phyloP scores from a whole-genome alignment of 2,113 vertebrate species.

The Terrapene triunguis region DNA sequence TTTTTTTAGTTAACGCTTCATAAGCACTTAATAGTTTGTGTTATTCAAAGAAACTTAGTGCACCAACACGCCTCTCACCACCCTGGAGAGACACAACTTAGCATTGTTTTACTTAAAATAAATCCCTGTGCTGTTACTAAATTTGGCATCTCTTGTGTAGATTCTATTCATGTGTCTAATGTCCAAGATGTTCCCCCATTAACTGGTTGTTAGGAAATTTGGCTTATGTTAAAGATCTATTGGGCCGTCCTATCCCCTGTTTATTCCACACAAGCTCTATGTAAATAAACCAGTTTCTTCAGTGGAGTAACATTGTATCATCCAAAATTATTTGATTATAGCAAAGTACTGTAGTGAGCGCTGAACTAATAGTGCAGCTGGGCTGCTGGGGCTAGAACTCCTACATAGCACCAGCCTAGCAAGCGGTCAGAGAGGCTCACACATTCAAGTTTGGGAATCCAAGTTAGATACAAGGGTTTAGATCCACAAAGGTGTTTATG shows the following conservation, averaged over 20 bases:
- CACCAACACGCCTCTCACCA: background rate
- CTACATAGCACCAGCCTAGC: background rate
- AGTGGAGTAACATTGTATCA: slow-evolving; percentile 1
- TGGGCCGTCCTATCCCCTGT: background rate
- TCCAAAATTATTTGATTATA: background rate
- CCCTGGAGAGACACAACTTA: background rate
- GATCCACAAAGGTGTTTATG: background rate
- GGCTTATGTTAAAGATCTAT: slow-evolving; percentile 10
- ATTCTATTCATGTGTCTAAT: slow-evolving; percentile 74
- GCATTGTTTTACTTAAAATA: slow-evolving; percentile 63
- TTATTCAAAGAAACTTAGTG: background rate
- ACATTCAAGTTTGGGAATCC: background rate
- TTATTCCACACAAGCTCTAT: background rate
- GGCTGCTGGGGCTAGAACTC: background rate
- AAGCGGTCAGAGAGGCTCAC: background rate
- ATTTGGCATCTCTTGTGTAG: slow-evolving; percentile 63
- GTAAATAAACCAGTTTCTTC: slow-evolving; percentile 45
- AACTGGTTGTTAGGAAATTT: slow-evolving; percentile 67
- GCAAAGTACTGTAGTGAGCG: background rate
- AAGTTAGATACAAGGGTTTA: background rate
- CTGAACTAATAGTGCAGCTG: background rate
- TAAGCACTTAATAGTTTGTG: background rate
- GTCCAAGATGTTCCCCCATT: slow-evolving; percentile 49
- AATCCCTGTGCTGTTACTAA: slow-evolving; percentile 57
- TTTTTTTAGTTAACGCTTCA: slow-evolving; percentile 69